Evolutionary conservation across 2,797 vertebrate species (phyloP).

Genomic region (Tiaroga cobitis): DNA sequence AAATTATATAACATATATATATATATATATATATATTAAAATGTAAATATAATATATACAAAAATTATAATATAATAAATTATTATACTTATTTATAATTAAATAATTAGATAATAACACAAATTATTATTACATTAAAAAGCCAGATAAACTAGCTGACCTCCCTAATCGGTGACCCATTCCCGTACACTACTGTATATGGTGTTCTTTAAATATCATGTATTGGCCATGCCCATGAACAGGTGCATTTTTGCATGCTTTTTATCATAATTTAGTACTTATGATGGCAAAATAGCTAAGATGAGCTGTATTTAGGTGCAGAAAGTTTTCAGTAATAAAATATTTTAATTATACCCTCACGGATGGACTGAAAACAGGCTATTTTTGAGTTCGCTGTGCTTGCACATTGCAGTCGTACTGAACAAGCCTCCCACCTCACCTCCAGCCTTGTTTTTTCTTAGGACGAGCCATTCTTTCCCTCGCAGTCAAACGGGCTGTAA

Average conservation of each 20-base stretch:
- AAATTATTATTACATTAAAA: background rate
- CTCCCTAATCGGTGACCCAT: background rate
- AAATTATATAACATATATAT: no score
- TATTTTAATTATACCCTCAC: background rate
- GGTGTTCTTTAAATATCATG: background rate
- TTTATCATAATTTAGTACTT: background rate
- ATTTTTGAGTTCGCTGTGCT: slow-evolving; percentile 24
- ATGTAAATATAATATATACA: no score
- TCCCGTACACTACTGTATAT: background rate
- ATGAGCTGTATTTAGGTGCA: background rate
- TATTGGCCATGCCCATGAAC: background rate
- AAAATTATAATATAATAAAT: no score
- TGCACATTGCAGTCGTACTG: slow-evolving; percentile 16
- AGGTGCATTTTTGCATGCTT: background rate
- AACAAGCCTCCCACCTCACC: slow-evolving; percentile 28
- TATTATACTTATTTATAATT: no score
- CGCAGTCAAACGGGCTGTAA: slow-evolving; percentile 74
- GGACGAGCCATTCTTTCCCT: slow-evolving; percentile 64
- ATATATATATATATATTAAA: no score
- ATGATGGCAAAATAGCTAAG: background rate
- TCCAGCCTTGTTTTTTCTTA: slow-evolving; percentile 70
- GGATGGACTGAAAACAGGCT: background rate
- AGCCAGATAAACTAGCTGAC: background rate
- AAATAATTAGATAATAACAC: no score
- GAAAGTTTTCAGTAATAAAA: slow-evolving; percentile 4